phyloP scores from a whole-genome alignment of 2,797 vertebrate genomes.

The Tapirus indicus region DNA sequence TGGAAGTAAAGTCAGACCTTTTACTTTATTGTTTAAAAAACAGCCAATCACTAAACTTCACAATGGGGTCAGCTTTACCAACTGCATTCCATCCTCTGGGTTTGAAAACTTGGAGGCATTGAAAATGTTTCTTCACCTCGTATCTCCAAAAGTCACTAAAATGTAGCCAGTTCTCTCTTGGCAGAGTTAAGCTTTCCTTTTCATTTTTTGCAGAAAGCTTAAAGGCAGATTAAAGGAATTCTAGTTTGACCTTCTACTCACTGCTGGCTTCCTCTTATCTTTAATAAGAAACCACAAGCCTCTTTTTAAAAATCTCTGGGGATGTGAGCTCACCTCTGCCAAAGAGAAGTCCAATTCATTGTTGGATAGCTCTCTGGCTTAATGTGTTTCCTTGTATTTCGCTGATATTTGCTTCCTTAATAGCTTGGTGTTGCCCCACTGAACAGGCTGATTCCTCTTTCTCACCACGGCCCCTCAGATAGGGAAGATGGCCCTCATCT shows the following conservation, averaged over 20 bases:
- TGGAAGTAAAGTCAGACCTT: not conserved
- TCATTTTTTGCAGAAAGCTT: not conserved
- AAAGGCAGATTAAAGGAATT: not conserved
- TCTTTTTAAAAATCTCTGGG: slow-evolving; percentile 23
- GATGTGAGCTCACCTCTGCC: not conserved
- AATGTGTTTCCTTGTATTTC: not conserved
- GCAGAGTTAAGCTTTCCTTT: not conserved
- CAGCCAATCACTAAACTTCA: not conserved
- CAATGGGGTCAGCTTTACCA: not conserved
- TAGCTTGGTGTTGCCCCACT: not conserved
- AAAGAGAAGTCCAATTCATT: not conserved
- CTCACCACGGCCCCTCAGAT: not conserved
- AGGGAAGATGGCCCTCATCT: not conserved
- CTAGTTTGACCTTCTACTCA: not conserved
- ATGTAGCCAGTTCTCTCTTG: not conserved
- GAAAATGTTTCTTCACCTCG: not conserved
- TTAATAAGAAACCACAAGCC: not conserved
- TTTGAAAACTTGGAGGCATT: not conserved
- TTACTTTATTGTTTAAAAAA: not conserved
- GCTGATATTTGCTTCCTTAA: not conserved
- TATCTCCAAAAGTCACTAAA: not conserved
- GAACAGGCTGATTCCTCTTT: not conserved
- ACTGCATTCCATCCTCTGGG: not conserved
- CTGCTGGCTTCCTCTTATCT: not conserved
- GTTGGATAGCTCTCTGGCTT: not conserved